Base-by-base conservation (phyloP, 1,140 invertebrate species). In the Drosophila seguyi region DNA sequence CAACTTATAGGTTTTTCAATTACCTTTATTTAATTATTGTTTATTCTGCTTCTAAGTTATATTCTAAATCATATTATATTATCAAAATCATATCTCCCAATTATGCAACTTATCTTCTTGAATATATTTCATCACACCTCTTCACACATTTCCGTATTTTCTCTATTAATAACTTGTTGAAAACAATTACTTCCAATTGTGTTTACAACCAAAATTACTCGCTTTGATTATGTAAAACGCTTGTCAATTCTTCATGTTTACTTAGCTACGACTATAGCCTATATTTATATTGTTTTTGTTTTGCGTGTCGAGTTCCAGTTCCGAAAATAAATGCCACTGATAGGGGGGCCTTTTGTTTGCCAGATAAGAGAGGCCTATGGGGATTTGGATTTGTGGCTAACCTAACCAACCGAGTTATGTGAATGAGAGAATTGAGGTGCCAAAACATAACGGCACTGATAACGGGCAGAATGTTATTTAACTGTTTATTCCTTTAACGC, bases 351-450 rank as follows among this genome's bases (percentile, higher is more conserved):
- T n/a, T 52, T 50, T 69, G 66, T 52, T 68, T 68, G 45, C 36
- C 29, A 42, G 66, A 69, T 69, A 69, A 69, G 50, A 20, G 14
- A 34, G 27, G 45, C 66, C 6, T 34, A 16, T 27, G 20, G 13
- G 13, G 36, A 34, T n/a, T 48, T 52, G 66, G 61, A 66, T 65
- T 66, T 68, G 36, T n/a, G 66, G 45, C 14, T 66, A n/a, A n/a
- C n/a, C n/a, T n/a, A n/a, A n/a, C n/a, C n/a, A 66, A 44, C 3
- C 22, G 60, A 22, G 60, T 69, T 69, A 69, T 66, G 60, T 69
- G 60, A 66, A 52, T 69, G 50, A 7, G 50, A 16, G 31, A 20
- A 7, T 36, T n/a, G 11, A 76, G 57, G 41, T 57, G 62, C 42
- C 53, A 48, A 77, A 45, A 63, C 27, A 71, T 50, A 59, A 67